These are phyloP conservation scores for Hephaestus fuliginosus DNA, from an alignment of 2,797 vertebrate species.

Conservation along the genomic window DNA sequence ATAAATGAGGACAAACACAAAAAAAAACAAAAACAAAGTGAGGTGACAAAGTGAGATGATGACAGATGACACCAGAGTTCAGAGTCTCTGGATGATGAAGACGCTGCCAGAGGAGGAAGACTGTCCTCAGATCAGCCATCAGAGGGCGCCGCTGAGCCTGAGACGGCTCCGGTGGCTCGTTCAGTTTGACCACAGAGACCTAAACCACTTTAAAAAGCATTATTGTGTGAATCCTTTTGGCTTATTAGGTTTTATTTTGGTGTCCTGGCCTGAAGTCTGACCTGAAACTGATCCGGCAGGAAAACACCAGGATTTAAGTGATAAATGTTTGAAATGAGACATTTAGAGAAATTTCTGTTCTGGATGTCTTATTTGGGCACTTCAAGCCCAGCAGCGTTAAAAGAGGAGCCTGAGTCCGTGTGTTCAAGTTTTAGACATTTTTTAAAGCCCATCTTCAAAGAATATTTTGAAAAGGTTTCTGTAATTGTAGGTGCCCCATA, in stretches of 20 bases:
- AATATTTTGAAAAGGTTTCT: neutral
- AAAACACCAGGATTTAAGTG: neutral
- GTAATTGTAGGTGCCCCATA: neutral
- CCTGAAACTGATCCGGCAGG: neutral
- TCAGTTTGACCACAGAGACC: neutral
- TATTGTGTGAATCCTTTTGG: neutral
- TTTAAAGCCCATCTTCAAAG: neutral
- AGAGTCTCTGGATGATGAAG: conserved; percentile 25
- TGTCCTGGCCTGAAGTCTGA: neutral
- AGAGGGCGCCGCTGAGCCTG: conserved; percentile 43
- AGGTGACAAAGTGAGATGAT: conserved; percentile 45
- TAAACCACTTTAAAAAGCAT: neutral
- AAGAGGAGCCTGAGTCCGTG: neutral
- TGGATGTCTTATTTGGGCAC: too few relatives aligned
- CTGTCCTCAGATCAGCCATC: conserved; percentile 43
- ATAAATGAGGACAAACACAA: conserved; percentile 54
- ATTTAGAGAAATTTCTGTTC: neutral
- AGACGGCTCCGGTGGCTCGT: conserved; percentile 1
- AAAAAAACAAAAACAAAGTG: conserved; percentile 43
- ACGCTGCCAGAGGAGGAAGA: conserved; percentile 16
- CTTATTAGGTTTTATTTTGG: neutral
- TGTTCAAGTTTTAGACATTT: neutral
- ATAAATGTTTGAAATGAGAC: neutral
- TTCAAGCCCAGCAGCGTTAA: neutral
- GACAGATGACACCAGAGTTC: conserved; percentile 15